phyloP scores from a whole-genome alignment of 1,140 invertebrate genomes.

The Chironomus striatipennis region DNA sequence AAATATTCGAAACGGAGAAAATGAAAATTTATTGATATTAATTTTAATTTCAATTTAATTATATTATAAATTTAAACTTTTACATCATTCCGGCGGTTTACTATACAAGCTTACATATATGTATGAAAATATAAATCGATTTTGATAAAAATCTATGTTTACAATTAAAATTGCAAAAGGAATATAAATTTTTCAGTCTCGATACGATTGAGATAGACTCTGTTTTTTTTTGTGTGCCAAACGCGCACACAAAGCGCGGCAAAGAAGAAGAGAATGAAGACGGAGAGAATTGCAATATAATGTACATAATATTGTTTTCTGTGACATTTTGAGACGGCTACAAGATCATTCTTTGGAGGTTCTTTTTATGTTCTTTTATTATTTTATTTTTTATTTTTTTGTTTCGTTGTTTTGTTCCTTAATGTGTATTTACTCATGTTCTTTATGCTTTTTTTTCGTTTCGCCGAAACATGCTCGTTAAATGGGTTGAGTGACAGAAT shows the following conservation, averaged over 20 bases:
- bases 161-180: conserved; percentile 20
- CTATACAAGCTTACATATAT: neutral
- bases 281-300: conserved; percentile 4
- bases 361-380: too few relatives aligned
- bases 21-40: conserved; percentile 6
- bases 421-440: neutral
- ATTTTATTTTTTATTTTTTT: too few relatives aligned
- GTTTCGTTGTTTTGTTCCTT: neutral
- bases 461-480: neutral
- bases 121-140: too few relatives aligned
- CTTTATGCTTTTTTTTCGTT: neutral
- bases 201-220: conserved; percentile 1
- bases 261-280: neutral
- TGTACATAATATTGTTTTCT: conserved; percentile 10
- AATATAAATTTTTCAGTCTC: conserved; percentile 16
- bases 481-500: neutral
- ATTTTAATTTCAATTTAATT: conserved; percentile 19
- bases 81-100: neutral
- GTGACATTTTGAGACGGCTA: conserved; percentile 9
- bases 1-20: too few relatives aligned
- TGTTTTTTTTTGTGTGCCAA: neutral
- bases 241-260: neutral
- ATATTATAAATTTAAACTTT: conserved; percentile 20
- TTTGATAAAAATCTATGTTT: conserved; percentile 20
- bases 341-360: neutral